Evolutionary conservation across 2,113 vertebrate genomes (phyloP), one percentile per base, ranked within the genome.

Genomic region (Oxygymnocypris stewartii): DNA sequence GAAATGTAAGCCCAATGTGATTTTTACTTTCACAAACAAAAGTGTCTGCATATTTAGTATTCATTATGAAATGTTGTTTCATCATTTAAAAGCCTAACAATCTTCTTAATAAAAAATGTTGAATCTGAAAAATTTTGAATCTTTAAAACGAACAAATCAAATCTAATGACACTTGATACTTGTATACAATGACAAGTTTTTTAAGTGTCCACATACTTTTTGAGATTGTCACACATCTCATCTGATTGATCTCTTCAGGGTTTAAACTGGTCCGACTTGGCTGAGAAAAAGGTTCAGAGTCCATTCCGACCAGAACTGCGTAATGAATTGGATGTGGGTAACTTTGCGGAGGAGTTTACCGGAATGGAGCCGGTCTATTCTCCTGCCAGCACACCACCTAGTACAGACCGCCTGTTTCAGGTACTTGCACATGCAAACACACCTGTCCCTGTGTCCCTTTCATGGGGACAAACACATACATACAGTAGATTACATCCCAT

Each of bases 321-420:
- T 47, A 96, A 93, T 2, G 97, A 97, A 88, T 93, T 97, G 4
- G 97, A 98, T 0, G 96, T 96, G 42, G 95, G 97, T 23, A 98
- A 98, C 92, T 98, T 98, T 86, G 95, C 96, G 0, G 97, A 97
- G 85, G 97, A 98, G 87, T 98, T 98, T 87, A 98, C 97, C 0
- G 95, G 95, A 79, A 95, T 97, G 94, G 97, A 98, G 47, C 97
- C 97, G 1, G 95, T 97, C 37, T 97, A 98, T 90, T 98, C 97
- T 2, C 97, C 97, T 0, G 94, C 97, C 0, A 96, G 95, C 87
- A 97, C 96, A 0, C 97, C 97, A 1, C 94, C 96, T 8, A 97
- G 96, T 91, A 96, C 96, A 6, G 96, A 96, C 59, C 95, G 96
- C 0, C 92, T 98, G 82, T 98, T 98, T 91, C 94, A 97, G 95